These are phyloP conservation scores for Eurytoma californica DNA, from an alignment of 2,888 invertebrate genomes.

Conservation along the genomic window DNA sequence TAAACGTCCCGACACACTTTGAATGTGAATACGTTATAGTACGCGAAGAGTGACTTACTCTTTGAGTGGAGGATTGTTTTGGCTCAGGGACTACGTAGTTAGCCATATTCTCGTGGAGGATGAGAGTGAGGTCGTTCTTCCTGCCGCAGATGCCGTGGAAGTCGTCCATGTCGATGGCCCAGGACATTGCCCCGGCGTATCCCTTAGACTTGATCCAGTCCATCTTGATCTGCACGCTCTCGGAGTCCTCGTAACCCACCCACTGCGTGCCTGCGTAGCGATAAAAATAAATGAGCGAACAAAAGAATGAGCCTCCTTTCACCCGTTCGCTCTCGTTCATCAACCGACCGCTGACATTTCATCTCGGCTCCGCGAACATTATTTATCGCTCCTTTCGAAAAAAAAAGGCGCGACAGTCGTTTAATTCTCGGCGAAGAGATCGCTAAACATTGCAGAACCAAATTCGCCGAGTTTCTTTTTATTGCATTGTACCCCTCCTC, in stretches of 20 bases:
- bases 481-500: no score
- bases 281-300: background rate
- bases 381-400: no score
- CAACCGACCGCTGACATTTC: background rate
- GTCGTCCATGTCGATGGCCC: constrained; percentile 96
- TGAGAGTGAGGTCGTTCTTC: constrained; percentile 84
- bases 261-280: constrained; percentile 82
- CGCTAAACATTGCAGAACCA: no score
- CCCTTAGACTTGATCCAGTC: constrained; percentile 90
- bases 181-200: constrained; percentile 92
- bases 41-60: constrained; percentile 76
- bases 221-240: constrained; percentile 92
- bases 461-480: background rate
- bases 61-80: constrained; percentile 80
- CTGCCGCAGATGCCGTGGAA: constrained; percentile 89
- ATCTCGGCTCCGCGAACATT: background rate
- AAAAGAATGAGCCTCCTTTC: constrained; percentile 10
- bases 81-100: constrained; percentile 81
- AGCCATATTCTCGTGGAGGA: constrained; percentile 85
- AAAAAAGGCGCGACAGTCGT: no score
- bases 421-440: no score
- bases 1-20: background rate
- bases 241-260: constrained; percentile 91
- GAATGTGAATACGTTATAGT: background rate
- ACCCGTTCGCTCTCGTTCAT: constrained; percentile 13